These are phyloP conservation scores for Gila robusta DNA, from an alignment of 2,797 vertebrate species.

Conservation along the genomic window DNA sequence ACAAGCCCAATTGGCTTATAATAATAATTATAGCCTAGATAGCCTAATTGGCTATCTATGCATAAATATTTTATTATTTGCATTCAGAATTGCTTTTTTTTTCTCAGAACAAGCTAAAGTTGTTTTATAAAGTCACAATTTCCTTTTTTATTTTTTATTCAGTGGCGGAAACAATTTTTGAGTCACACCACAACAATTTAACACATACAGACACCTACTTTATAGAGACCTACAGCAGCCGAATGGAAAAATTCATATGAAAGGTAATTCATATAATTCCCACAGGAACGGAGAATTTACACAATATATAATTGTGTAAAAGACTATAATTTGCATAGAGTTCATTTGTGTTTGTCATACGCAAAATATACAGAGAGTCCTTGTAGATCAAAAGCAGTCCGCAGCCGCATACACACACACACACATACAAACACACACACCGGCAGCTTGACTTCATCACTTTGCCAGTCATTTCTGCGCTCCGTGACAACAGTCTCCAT, in stretches of 20 bases:
- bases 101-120: too few relatives aligned
- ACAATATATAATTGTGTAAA: conserved; percentile 52
- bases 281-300: conserved; percentile 67
- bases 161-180: neutral
- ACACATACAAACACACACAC: conserved; percentile 36
- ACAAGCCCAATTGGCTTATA: neutral
- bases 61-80: neutral
- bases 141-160: neutral
- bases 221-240: conserved; percentile 67
- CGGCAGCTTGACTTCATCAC: conserved; percentile 28
- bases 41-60: neutral
- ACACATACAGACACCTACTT: conserved; percentile 55
- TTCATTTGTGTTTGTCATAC: conserved; percentile 32
- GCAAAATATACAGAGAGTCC: conserved; percentile 57
- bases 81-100: neutral
- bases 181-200: neutral
- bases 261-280: conserved; percentile 66
- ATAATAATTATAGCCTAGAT: too few relatives aligned
- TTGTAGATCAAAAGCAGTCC: conserved; percentile 63
- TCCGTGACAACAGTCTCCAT: conserved; percentile 45
- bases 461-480: conserved; percentile 30
- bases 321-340: conserved; percentile 49
- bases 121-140: neutral
- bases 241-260: conserved; percentile 71
- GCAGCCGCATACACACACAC: conserved; percentile 61